A percentile compares a stretch with the other conserved stretches of the same genome.
phyloP scores from a whole-genome alignment of 2,113 vertebrate genomes.

The Psilopogon haemacephalus region DNA sequence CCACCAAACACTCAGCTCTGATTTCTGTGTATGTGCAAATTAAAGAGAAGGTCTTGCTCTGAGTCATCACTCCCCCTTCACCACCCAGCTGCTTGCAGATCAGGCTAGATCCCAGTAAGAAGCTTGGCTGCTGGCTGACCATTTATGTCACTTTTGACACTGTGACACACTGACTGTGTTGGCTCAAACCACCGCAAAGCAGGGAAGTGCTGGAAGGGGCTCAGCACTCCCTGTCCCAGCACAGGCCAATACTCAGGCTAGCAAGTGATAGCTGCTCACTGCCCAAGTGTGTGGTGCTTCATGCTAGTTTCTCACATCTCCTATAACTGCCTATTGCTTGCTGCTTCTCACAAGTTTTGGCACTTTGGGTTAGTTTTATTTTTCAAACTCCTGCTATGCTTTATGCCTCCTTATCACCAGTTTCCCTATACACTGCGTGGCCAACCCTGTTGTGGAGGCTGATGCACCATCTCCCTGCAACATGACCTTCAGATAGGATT shows the following conservation, averaged over 20 bases:
- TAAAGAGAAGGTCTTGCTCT: neutral
- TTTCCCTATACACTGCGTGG: rapidly evolving
- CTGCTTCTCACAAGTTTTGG: neutral
- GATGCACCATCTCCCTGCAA: neutral
- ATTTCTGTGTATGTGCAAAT: neutral
- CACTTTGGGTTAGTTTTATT: neutral
- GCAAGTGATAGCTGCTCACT: neutral
- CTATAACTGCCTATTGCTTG: neutral
- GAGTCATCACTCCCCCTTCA: rapidly evolving
- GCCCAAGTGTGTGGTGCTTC: neutral
- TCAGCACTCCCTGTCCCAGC: neutral
- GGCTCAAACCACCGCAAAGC: neutral
- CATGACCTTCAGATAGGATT: rapidly evolving
- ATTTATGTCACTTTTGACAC: neutral
- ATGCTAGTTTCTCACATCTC: neutral
- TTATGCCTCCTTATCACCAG: neutral
- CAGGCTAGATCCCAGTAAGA: neutral
- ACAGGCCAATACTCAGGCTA: neutral
- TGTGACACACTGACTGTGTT: neutral
- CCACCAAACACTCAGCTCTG: neutral
- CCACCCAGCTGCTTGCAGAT: neutral
- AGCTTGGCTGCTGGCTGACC: neutral
- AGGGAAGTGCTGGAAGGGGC: neutral
- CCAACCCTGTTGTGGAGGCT: neutral
- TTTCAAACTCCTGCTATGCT: neutral